A percentile compares a stretch with the other conserved stretches of the same genome.
These are phyloP conservation scores for Orchestes rusci DNA, from an alignment of 2,888 invertebrate genomes.

Conservation along the genomic window DNA sequence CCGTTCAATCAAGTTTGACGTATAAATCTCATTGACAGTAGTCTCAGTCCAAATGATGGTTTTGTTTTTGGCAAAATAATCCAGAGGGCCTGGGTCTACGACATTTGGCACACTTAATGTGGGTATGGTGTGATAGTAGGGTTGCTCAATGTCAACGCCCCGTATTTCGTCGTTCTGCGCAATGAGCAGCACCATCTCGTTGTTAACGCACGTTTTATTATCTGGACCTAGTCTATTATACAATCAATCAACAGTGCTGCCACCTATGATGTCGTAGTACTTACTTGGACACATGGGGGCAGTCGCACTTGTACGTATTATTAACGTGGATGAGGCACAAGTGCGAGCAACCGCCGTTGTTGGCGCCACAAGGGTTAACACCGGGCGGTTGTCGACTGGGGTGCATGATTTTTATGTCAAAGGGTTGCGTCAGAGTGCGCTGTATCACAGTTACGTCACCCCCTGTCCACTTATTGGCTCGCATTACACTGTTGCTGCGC, in stretches of 20 bases:
- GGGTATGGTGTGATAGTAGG: slow-evolving; percentile 72
- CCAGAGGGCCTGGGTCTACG: slow-evolving; percentile 62
- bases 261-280: neutral
- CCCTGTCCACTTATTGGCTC: slow-evolving; percentile 85
- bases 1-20: slow-evolving; percentile 59
- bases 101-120: slow-evolving; percentile 69
- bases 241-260: neutral
- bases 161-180: slow-evolving; percentile 70
- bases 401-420: slow-evolving; percentile 80
- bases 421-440: slow-evolving; percentile 78
- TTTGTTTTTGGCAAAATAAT: slow-evolving; percentile 58
- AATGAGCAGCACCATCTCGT: slow-evolving; percentile 73
- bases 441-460: slow-evolving; percentile 71
- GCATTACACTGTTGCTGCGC: slow-evolving; percentile 77
- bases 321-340: slow-evolving; percentile 67
- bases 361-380: slow-evolving; percentile 58
- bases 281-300: slow-evolving; percentile 76
- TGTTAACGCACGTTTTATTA: slow-evolving; percentile 61
- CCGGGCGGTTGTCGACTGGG: slow-evolving; percentile 62
- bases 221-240: slow-evolving; percentile 49
- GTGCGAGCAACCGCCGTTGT: slow-evolving; percentile 75
- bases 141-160: slow-evolving; percentile 61
- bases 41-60: slow-evolving; percentile 74
- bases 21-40: slow-evolving; percentile 67
- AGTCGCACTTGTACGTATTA: slow-evolving; percentile 63